Conservation (phyloP, 2,797 vertebrate genomes). For the Naso thynnoides region DNA sequence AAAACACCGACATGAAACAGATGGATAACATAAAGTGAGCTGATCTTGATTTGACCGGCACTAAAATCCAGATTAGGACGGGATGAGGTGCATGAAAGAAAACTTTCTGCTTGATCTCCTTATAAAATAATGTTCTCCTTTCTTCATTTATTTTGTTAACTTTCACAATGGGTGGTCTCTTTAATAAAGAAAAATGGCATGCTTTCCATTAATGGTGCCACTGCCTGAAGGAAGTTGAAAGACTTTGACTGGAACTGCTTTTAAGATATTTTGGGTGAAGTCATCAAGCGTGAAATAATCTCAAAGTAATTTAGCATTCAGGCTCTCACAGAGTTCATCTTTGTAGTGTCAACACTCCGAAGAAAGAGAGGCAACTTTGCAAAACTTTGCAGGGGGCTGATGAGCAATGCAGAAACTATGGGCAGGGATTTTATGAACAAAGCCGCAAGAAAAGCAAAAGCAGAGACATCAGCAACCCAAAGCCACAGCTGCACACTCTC, state of each 20-base stretch:
- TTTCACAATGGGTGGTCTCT: constrained; percentile 2
- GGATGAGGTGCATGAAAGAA: background rate
- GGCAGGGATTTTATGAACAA: constrained; percentile 10
- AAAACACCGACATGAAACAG: background rate
- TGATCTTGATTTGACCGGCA: constrained; percentile 1
- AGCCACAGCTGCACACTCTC: background rate
- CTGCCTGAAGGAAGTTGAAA: constrained; percentile 24
- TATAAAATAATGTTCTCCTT: background rate
- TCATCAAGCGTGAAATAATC: constrained; percentile 21
- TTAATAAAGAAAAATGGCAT: background rate
- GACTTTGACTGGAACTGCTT: background rate
- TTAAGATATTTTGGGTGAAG: constrained; percentile 19
- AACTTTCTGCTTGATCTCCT: background rate
- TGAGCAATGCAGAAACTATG: background rate
- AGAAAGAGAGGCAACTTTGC: background rate
- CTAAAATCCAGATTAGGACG: background rate
- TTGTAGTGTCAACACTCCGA: background rate
- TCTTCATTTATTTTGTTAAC: constrained; percentile 5
- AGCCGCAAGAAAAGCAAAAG: background rate
- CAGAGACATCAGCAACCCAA: background rate
- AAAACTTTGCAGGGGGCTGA: constrained; percentile 8
- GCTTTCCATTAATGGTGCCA: background rate
- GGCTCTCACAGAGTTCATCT: background rate
- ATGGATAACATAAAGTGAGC: background rate
- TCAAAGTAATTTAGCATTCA: constrained; percentile 18